Percentiles rank a stretch among this genome's conserved stretches.
Conservation (phyloP, 2,797 vertebrate species). For the Lacerta viridis region DNA sequence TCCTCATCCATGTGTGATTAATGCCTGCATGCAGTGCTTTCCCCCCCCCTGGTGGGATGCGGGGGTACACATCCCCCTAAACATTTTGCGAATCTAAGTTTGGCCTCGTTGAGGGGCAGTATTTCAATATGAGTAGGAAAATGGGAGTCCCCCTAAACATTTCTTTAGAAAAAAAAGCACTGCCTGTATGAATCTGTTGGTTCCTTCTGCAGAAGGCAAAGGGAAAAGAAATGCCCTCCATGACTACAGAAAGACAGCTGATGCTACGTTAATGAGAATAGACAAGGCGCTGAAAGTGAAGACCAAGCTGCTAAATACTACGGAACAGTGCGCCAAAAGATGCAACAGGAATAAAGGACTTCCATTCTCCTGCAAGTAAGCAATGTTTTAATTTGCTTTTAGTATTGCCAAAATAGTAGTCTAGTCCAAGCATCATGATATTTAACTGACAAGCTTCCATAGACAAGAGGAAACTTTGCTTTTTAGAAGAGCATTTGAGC, state of each 20-base stretch:
- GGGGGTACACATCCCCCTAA: too few species aligned
- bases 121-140: too few species aligned
- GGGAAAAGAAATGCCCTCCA: conserved; percentile 90
- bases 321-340: conserved; percentile 90
- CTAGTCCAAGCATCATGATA: neutral
- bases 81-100: too few species aligned
- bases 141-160: too few species aligned
- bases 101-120: too few species aligned
- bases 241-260: conserved; percentile 93
- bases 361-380: conserved; percentile 94
- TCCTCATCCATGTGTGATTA: neutral
- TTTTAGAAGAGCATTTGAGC: neutral
- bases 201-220: conserved; percentile 84
- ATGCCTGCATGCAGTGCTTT: neutral
- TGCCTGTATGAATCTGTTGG: neutral
- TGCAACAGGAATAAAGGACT: conserved; percentile 92
- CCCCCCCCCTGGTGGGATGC: too few species aligned
- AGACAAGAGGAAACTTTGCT: neutral
- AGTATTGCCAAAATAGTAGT: neutral
- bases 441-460: neutral
- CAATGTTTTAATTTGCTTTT: conserved; percentile 34
- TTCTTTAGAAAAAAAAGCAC: too few species aligned
- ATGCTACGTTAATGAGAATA: conserved; percentile 83
- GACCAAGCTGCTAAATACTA: conserved; percentile 85
- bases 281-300: conserved; percentile 87